Conservation (phyloP, 1,140 invertebrate species). For the Drosophila guanche region DNA sequence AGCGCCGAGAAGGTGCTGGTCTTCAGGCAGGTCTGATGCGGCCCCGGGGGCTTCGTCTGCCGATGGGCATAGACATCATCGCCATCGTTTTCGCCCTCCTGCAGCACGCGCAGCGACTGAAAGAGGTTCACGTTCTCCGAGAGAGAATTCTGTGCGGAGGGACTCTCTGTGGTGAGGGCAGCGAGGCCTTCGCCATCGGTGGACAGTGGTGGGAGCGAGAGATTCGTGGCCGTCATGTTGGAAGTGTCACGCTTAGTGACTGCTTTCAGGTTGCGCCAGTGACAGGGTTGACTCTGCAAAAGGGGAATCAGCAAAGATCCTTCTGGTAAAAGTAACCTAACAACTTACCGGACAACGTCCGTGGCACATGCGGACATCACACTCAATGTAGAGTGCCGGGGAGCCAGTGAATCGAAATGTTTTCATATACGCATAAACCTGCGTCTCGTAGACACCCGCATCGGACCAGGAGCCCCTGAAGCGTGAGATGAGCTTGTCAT, state of each 20-base stretch:
- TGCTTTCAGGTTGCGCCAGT: slow-evolving; percentile 94
- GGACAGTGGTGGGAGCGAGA: slow-evolving; percentile 42
- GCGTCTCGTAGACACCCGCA: slow-evolving; percentile 94
- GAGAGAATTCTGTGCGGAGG: slow-evolving; percentile 52
- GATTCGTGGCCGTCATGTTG: slow-evolving; percentile 74
- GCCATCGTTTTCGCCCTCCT: slow-evolving; percentile 91
- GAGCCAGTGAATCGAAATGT: slow-evolving; percentile 97
- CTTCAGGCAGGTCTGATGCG: slow-evolving; percentile 89
- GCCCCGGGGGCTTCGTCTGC: slow-evolving; percentile 77
- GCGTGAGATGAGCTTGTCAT: slow-evolving; percentile 95
- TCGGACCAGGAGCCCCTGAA: slow-evolving; percentile 97
- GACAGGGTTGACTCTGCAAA: slow-evolving; percentile 93
- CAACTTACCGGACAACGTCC: slow-evolving; percentile 91
- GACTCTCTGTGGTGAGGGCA: slow-evolving; percentile 47
- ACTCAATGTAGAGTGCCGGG: slow-evolving; percentile 96
- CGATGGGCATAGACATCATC: slow-evolving; percentile 82
- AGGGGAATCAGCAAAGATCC: neutral
- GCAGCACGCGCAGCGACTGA: slow-evolving; percentile 93
- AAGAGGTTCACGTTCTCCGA: slow-evolving; percentile 95
- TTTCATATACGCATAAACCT: slow-evolving; percentile 97
- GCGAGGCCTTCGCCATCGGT: slow-evolving; percentile 39
- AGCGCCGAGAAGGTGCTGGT: slow-evolving; percentile 90
- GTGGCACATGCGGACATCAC: slow-evolving; percentile 97
- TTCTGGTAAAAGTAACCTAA: too few species aligned
- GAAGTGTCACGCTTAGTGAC: slow-evolving; percentile 87